Evolutionary conservation across 2,113 vertebrate genomes (phyloP).

Genomic region (Cercocebus atys): DNA sequence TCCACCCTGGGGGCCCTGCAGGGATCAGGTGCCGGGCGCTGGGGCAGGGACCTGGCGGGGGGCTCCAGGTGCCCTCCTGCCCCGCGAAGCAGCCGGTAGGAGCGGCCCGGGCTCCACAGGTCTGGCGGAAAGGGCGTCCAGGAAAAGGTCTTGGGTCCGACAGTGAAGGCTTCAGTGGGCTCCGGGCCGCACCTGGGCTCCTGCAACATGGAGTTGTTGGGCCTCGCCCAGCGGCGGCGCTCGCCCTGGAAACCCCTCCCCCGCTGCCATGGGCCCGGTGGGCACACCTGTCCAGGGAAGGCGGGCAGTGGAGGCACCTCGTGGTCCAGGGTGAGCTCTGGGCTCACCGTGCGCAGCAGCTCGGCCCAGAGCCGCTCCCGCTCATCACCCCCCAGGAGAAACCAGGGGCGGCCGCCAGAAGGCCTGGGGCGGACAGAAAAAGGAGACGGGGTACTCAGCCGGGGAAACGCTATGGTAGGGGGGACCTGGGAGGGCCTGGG

Average conservation of each 20-base stretch:
- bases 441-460: too few relatives aligned
- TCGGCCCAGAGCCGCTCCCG: conserved; percentile 24
- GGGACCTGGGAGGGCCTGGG: not conserved
- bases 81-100: accelerated
- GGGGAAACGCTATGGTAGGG: too few relatives aligned
- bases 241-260: not conserved
- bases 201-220: not conserved
- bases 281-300: conserved; percentile 34
- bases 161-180: conserved; percentile 45
- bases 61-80: not conserved
- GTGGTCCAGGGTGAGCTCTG: not conserved
- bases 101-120: accelerated
- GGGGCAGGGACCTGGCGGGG: not conserved
- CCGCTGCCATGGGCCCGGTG: accelerated
- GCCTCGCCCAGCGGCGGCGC: not conserved
- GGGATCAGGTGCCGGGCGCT: accelerated
- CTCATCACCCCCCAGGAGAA: not conserved
- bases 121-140: conserved; percentile 62
- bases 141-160: conserved; percentile 37
- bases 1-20: not conserved
- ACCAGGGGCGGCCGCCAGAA: not conserved
- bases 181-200: not conserved
- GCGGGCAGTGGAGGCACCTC: conserved; percentile 51
- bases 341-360: conserved; percentile 31
- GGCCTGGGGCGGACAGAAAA: not conserved